Conservation (phyloP, 2,797 vertebrate species). For the Paratrypauchen microcephalus region DNA sequence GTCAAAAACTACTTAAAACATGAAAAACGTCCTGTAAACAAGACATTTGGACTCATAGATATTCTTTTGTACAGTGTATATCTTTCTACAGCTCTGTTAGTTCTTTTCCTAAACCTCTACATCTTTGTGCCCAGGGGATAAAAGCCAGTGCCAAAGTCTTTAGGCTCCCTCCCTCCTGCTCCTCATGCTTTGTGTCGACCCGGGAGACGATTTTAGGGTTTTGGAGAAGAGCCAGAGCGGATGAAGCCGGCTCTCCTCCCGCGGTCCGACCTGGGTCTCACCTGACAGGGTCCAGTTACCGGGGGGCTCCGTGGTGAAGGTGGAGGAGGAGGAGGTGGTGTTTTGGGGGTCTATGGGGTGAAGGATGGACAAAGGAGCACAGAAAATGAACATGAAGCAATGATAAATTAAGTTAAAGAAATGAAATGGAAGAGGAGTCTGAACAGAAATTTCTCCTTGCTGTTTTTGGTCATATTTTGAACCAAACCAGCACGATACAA, state of each 20-base stretch:
- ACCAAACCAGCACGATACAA: no score
- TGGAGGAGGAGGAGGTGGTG: conserved; percentile 47
- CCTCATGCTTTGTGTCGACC: conserved; percentile 39
- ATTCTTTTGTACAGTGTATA: conserved; percentile 18
- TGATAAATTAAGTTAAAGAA: conserved; percentile 34
- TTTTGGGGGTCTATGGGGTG: conserved; percentile 65
- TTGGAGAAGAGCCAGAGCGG: conserved; percentile 40
- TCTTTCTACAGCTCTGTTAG: conserved; percentile 48
- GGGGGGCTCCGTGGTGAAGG: conserved; percentile 64
- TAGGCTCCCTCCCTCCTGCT: conserved; percentile 39
- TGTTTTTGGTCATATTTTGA: neutral
- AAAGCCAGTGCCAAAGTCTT: conserved; percentile 50
- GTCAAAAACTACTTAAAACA: neutral
- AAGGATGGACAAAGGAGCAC: conserved; percentile 63
- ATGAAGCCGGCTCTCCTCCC: conserved; percentile 22
- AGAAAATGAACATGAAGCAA: conserved; percentile 48
- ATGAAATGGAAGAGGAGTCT: conserved; percentile 32
- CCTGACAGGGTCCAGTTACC: conserved; percentile 77
- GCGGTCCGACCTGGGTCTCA: conserved; percentile 58
- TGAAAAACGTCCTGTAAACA: neutral
- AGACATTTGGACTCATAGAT: neutral
- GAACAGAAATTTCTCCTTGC: conserved; percentile 18
- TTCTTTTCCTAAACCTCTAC: conserved; percentile 56
- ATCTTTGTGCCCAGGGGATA: conserved; percentile 54
- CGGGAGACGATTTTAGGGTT: conserved; percentile 49